A percentile compares a stretch with the other conserved stretches of the same genome.
Evolutionary conservation across 1,140 invertebrate genomes (phyloP).

Genomic region (Tetramorium simillimum): DNA sequence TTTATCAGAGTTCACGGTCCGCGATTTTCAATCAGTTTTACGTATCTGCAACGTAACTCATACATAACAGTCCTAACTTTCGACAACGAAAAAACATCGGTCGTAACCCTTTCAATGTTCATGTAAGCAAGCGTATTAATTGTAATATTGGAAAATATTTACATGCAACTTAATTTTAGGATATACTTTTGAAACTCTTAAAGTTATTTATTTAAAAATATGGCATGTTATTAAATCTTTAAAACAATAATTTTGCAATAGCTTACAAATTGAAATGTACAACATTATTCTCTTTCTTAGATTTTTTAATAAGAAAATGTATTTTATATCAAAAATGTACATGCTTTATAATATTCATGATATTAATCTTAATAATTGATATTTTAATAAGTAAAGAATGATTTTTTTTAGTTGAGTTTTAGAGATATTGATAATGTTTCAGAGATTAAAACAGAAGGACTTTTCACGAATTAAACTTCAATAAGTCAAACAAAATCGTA

Average conservation of each 20-base stretch:
- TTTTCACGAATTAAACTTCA: background rate
- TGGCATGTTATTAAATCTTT: background rate
- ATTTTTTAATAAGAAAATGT: background rate
- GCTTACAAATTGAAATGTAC: background rate
- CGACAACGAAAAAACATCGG: constrained; percentile 16
- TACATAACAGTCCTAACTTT: constrained; percentile 39
- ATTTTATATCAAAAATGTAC: background rate
- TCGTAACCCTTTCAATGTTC: background rate
- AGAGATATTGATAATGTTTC: background rate
- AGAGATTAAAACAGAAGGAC: background rate
- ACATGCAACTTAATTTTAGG: background rate
- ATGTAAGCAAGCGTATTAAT: background rate
- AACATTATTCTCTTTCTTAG: background rate
- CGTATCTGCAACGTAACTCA: constrained; percentile 53
- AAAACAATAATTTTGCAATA: background rate
- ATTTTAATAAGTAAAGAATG: background rate
- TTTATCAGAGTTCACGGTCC: constrained; percentile 52
- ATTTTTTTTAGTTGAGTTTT: background rate
- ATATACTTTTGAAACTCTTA: background rate
- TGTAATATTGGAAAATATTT: background rate
- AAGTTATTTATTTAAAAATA: background rate
- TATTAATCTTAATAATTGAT: background rate
- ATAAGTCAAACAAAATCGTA: background rate
- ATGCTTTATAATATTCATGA: background rate
- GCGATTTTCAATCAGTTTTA: constrained; percentile 60